Base-by-base conservation (phyloP, 2,797 vertebrate genomes). In the Hypotaenidia okinawae region DNA sequence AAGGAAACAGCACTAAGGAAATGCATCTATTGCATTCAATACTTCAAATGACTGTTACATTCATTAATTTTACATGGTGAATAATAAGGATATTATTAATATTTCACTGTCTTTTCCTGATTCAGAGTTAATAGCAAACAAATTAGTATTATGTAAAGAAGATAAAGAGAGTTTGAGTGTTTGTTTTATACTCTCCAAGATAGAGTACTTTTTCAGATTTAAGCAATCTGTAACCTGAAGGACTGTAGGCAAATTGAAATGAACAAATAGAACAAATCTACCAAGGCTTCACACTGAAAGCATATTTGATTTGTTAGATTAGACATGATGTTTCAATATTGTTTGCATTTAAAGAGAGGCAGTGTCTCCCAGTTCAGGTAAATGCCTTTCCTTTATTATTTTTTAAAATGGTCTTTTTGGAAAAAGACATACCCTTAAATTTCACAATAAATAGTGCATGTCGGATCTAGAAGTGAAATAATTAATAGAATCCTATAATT, bases 111-210 rank as follows among this genome's bases (percentile, higher is more conserved):
- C 75, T 70, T 75, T 66, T 69, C 75, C 79, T 70, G 30, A 80
- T 75, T 89, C 58, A 68, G 39, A 41, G 43, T 49, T 32, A 70
- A 88, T 16, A 82, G 52, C 72, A 95, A 96, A 88, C 35, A 91
- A 77, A 77, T 89, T 88, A 93, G 24, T 45, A 59, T 77, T 74
- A 88, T 72, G 49, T 57, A 93, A 90, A 94, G 87, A 87, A 80
- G 57, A 74, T 74, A 90, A 87, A 64, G 59, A 74, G 47, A 84
- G 76, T 87, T 62, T 69, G 32, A 85, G 49, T 77, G 54, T 68
- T 93, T 93, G 18, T 13, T 85, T 93, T 87, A 59, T 70, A 47
- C 23, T 55, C 16, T 88, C n/a, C 58, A 70, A 84, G 76, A 55
- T 55, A 59, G 0, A 1, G 8, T 21, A 59, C 13, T 17, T 89